Base-by-base conservation (phyloP, 2,888 invertebrate species). In the Unio delphinus region DNA sequence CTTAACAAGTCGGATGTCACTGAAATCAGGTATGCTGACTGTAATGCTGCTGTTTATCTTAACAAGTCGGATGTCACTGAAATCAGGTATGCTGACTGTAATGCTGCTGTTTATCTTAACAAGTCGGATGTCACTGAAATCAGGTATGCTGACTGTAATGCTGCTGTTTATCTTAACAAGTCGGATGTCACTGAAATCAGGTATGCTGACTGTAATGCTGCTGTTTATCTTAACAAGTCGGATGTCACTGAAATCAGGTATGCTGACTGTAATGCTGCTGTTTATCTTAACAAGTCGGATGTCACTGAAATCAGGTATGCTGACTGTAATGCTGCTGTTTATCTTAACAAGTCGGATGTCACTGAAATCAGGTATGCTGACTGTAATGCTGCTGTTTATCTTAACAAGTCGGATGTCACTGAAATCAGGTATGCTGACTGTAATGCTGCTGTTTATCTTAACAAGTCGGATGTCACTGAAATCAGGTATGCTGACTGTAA, bases 381-480 rank as follows among this genome's bases (percentile, higher is more conserved):
- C n/a, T n/a, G n/a, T n/a, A n/a, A n/a, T n/a, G n/a, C n/a, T n/a
- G n/a, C n/a, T n/a, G n/a, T n/a, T n/a, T n/a, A 96, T 79, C 91
- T 97, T 61, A 95, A 96, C 65, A 96, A 96, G 90, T 93, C 94
- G 1, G 97, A 97, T 84, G 96, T 97, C 80, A 96, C 96, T 30
- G 96, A 97, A 91, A 96, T 97, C 78, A 92, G 87, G n/a, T n/a
- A n/a, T n/a, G n/a, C n/a, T n/a, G n/a, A n/a, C n/a, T n/a, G n/a
- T n/a, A n/a, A n/a, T n/a, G n/a, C n/a, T n/a, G n/a, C n/a, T n/a
- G n/a, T n/a, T n/a, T n/a, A 96, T 79, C 91, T 97, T 61, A 95
- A 96, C 65, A 96, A 96, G 90, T 93, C 94, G 1, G 97, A 97
- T 84, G 96, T 97, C 80, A 96, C 96, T 30, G 96, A 97, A 91